Evolutionary conservation across 2,888 invertebrate species (phyloP), one percentile per base, ranked within the genome.

Genomic region (Amphipyra tragopoginis): DNA sequence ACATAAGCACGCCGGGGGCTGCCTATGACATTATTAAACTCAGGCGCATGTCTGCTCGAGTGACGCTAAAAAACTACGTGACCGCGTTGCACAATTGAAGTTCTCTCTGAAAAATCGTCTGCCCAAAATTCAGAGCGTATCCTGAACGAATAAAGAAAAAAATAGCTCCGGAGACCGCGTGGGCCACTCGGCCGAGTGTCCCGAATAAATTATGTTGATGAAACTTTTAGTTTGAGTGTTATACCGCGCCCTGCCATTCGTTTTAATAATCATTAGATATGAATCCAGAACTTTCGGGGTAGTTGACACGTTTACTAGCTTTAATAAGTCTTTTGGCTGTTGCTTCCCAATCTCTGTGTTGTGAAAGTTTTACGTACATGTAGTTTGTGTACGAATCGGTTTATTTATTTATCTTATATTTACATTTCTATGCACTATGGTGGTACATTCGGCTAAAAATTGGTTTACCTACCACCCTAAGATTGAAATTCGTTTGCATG

Each of bases 131-230:
- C 86, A 81, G 83, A 84, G 82, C 84, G 86, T 83, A 88, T 86
- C 81, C 83, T 81, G 83, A 85, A 84, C 85, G 88, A 89, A 90
- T 88, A 90, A 89, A 89, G 88, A 89, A 93, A 92, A 92, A 88
- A 88, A 89, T 87, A 82, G 80, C 77, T 43, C 67, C 63, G 74
- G 21, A 84, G 84, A 83, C 86, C 84, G 82, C 83, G 79, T 75
- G 84, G 86, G 85, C 87, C 84, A 88, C 88, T 89, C 81, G 73
- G 80, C 78, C 68, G 85, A 88, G 87, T 87, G 88, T 88, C 89
- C 91, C 87, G 93, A 91, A 93, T 93, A 93, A 92, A 92, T 93
- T 92, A 92, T 92, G 89, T 84, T 91, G 90, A 91, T 91, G 87
- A 90, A 92, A 92, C 88, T 92, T 89, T 92, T 87, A 89, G 88